A percentile compares a stretch with the other conserved stretches of the same genome.
Conservation (phyloP, 2,797 vertebrate genomes). For the Cossypha dichroa region DNA sequence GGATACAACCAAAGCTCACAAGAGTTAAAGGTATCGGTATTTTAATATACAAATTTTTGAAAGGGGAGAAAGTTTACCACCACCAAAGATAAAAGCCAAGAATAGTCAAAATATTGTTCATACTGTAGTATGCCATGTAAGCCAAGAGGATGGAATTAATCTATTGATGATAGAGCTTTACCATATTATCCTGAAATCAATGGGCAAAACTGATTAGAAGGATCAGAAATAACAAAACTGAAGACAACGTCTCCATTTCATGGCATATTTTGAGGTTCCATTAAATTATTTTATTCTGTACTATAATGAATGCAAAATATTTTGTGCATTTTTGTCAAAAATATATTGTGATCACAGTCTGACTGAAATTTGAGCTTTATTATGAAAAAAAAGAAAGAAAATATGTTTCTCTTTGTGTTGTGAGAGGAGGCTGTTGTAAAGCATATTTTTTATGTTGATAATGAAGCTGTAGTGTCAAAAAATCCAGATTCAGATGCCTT, state of each 20-base stretch:
- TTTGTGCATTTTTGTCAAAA: not conserved
- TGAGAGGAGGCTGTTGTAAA: not conserved
- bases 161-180: not conserved
- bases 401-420: not conserved
- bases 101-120: not conserved
- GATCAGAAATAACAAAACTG: not conserved
- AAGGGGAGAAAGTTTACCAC: not conserved
- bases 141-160: not conserved
- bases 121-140: not conserved
- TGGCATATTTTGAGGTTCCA: not conserved
- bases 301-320: not conserved
- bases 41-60: not conserved
- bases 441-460: not conserved
- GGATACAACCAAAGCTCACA: not conserved
- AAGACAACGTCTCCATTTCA: not conserved
- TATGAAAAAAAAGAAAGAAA: not conserved
- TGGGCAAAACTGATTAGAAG: not conserved
- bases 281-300: not conserved
- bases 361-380: not conserved
- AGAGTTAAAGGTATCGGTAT: not conserved
- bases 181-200: not conserved
- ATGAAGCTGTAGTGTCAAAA: not conserved
- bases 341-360: not conserved
- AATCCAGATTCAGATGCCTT: not conserved
- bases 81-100: not conserved